These are phyloP conservation scores for Paguma larvata DNA, from an alignment of 2,797 vertebrate species.

Conservation along the genomic window DNA sequence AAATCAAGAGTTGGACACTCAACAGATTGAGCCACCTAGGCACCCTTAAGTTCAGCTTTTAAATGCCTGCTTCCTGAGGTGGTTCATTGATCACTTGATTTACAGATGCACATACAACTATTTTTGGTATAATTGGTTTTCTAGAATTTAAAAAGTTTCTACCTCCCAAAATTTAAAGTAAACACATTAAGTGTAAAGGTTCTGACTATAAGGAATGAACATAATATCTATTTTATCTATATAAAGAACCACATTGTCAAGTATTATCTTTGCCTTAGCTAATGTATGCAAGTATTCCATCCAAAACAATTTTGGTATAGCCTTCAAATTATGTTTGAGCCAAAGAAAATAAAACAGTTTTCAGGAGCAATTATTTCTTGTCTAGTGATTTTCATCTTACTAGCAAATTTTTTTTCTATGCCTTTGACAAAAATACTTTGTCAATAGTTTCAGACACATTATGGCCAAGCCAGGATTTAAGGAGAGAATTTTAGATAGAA, in stretches of 20 bases:
- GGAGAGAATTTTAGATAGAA: neutral
- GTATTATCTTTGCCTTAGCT: neutral
- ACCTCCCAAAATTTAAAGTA: neutral
- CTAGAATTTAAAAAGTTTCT: neutral
- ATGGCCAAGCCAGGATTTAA: neutral
- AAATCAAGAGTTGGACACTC: no score
- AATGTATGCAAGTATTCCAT: neutral
- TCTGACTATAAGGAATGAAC: neutral
- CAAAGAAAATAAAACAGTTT: conserved; percentile 3
- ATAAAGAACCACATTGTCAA: neutral
- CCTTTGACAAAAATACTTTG: conserved; percentile 36
- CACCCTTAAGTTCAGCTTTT: neutral
- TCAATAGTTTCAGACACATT: neutral
- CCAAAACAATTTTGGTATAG: neutral
- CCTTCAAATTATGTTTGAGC: neutral
- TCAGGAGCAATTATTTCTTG: conserved; percentile 1
- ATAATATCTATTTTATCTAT: neutral
- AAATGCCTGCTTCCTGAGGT: neutral
- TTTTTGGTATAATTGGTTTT: neutral
- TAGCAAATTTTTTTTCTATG: neutral
- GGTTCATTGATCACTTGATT: neutral
- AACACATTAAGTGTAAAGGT: neutral
- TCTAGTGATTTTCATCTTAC: conserved; percentile 33
- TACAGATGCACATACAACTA: neutral
- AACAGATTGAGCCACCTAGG: no score